phyloP scores from a whole-genome alignment of 35 echinoderm and acorn worm genomes.

The Heliocidaris tuberculata region DNA sequence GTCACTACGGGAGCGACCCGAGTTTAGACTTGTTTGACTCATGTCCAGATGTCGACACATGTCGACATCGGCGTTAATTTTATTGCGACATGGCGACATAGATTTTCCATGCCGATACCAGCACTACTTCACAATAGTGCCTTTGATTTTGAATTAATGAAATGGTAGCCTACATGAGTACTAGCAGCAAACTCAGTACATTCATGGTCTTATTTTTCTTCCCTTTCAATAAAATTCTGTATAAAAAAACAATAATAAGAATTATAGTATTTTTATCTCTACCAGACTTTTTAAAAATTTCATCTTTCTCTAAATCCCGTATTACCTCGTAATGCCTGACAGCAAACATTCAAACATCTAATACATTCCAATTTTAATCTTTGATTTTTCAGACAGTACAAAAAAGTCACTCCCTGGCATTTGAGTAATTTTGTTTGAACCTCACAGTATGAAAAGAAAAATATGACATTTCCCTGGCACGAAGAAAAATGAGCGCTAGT shows the following conservation, averaged over 20 bases:
- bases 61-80: too few relatives aligned
- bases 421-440: slow-evolving; percentile 1
- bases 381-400: not conserved
- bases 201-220: not conserved
- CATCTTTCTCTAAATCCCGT: too few relatives aligned
- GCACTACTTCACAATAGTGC: not conserved
- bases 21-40: too few relatives aligned
- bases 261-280: too few relatives aligned
- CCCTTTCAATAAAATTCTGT: not conserved
- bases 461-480: not conserved
- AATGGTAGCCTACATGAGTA: not conserved
- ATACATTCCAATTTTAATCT: not conserved
- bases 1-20: too few relatives aligned
- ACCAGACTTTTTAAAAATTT: too few relatives aligned
- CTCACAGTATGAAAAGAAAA: not conserved
- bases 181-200: not conserved
- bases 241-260: not conserved
- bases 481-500: not conserved
- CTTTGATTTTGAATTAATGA: not conserved
- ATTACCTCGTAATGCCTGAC: too few relatives aligned
- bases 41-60: too few relatives aligned
- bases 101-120: too few relatives aligned
- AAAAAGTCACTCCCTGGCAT: not conserved
- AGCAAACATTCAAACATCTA: too few relatives aligned
- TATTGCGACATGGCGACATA: too few relatives aligned